phyloP scores from a whole-genome alignment of 2,113 vertebrate genomes.

The Tragulus kanchil region DNA sequence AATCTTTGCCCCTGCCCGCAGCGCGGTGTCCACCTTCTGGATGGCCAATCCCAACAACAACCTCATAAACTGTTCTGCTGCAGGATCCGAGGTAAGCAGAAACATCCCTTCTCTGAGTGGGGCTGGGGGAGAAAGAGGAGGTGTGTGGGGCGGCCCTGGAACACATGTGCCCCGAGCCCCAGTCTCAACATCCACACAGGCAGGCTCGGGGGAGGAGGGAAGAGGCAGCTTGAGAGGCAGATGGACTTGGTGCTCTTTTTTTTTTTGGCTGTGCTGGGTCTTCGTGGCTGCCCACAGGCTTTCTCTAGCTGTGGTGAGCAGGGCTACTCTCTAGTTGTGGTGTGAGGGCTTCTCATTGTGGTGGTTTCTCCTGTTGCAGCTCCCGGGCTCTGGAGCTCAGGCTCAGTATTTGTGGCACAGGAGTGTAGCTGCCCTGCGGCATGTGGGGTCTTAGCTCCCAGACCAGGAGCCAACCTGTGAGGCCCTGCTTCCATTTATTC shows the following conservation, averaged over 20 bases:
- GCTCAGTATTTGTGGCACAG: neutral
- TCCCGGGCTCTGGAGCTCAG: neutral
- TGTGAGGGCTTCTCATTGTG: neutral
- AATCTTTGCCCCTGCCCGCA: slow-evolving; percentile 78
- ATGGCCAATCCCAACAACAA: slow-evolving; percentile 99
- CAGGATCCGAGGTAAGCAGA: slow-evolving; percentile 95
- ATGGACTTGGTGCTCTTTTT: neutral
- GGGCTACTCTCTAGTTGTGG: neutral
- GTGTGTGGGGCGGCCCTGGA: neutral
- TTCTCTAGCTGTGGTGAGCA: neutral
- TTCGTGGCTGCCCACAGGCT: neutral
- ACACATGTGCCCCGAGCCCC: neutral
- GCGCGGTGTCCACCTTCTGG: slow-evolving; percentile 98
- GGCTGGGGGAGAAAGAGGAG: no score
- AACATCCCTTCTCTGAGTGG: neutral
- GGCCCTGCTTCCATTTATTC: neutral
- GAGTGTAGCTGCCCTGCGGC: neutral
- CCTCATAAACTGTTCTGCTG: slow-evolving; percentile 96
- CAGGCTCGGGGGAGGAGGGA: neutral
- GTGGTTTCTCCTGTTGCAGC: neutral
- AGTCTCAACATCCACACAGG: neutral
- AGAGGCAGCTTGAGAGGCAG: neutral
- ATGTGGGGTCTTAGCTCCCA: neutral
- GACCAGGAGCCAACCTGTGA: neutral
- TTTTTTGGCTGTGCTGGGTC: neutral